Evolutionary conservation across 2,888 invertebrate species (phyloP), one percentile per base, ranked within the genome.

Genomic region (Trissonchulus sp.): DNA sequence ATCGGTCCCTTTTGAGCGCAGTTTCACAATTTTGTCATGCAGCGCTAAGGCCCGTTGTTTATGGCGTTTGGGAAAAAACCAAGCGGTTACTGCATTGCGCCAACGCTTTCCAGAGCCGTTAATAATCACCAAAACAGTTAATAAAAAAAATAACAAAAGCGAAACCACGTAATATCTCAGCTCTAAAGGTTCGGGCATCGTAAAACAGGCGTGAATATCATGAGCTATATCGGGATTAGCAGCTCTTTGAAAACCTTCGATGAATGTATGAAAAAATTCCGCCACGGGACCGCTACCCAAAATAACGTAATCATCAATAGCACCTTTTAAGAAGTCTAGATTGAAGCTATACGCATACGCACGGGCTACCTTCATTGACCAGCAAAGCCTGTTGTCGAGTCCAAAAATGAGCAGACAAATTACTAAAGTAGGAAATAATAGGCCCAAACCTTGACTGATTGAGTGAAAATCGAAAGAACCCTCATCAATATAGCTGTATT

Each of bases 1-100:
- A 15, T 65, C 68, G 35, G 68, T 30, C 18, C 68, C 68, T 28
- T 65, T 65, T n/a, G 15, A 18, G 35, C 68, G 68, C 8, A 33
- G 8, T 65, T 65, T 28, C 68, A 34, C 8, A 65, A 65, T 65
- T 65, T n/a, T 8, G n/a, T 65, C 35, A 34, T 65, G n/a, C 68
- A 65, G 68, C 15, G 68, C 68, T 18, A 65, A 18, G 18, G 68
- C 28, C 18, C 68, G 68, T 28, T 65, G 33, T 30, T 65, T 8
- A 34, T 65, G 68, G n/a, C 68, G 68, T 65, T 65, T 65, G 8
- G 68, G 68, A 65, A 33, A 65, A 65, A 65, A 65, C 68, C 68
- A 65, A 33, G 15, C 28, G 15, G 35, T 34, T 33, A 34, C 35
- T 8, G 35, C 35, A 65, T 65, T 33, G 8, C 68, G 68, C 33